A percentile compares a stretch with the other conserved stretches of the same genome.
Conservation (phyloP, 2,888 invertebrate genomes). For the Oscheius sp. region DNA sequence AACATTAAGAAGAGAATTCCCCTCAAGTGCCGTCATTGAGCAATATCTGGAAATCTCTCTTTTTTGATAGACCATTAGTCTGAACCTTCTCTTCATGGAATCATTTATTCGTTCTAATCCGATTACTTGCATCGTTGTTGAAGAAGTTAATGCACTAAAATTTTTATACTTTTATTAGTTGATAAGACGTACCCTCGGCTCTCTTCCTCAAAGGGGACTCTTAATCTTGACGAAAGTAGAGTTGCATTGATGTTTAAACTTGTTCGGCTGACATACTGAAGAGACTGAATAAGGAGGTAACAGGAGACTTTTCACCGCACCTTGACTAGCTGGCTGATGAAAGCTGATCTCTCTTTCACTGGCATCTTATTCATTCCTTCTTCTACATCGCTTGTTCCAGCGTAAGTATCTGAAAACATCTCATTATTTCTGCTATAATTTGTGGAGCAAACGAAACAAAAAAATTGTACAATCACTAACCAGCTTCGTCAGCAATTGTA, state of each 20-base stretch:
- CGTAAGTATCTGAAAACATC: slow-evolving; percentile 3
- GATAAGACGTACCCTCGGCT: not conserved
- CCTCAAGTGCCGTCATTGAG: slow-evolving; percentile 19
- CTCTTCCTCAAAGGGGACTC: not conserved
- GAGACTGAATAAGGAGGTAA: slow-evolving; percentile 31
- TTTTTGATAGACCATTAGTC: not conserved
- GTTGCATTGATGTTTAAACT: slow-evolving; percentile 6
- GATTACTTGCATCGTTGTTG: slow-evolving; percentile 20
- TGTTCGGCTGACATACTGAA: slow-evolving; percentile 40
- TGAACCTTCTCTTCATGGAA: slow-evolving; percentile 8
- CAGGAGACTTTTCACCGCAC: slow-evolving; percentile 12
- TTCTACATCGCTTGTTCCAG: not conserved
- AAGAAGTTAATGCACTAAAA: not conserved
- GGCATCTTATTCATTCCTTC: slow-evolving; percentile 43
- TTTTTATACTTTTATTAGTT: not conserved
- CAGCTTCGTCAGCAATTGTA: slow-evolving; percentile 35
- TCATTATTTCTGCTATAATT: not conserved
- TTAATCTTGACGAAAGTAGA: not conserved
- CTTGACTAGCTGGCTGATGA: slow-evolving; percentile 50
- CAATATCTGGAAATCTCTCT: not conserved
- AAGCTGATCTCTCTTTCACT: slow-evolving; percentile 44
- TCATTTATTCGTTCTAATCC: slow-evolving; percentile 12
- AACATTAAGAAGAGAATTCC: slow-evolving; percentile 10
- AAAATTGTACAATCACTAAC: slow-evolving; percentile 29
- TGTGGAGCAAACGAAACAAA: too few relatives aligned